Base-by-base conservation (phyloP, 2,113 vertebrate genomes). In the Trematocara unimaculatum region DNA sequence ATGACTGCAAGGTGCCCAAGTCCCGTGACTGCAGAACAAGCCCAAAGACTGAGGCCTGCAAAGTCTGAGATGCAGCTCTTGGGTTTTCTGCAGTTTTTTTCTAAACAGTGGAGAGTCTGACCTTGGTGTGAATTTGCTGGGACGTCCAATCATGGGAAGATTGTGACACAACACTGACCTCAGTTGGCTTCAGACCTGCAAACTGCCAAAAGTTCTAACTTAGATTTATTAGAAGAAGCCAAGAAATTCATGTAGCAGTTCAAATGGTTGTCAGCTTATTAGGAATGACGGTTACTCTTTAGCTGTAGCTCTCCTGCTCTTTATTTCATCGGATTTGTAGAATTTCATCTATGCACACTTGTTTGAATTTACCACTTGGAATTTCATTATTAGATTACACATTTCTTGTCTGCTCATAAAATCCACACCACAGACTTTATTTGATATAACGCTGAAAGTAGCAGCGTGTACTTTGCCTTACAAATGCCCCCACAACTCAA, bases 341-440 rank as follows among this genome's bases (percentile, higher is more conserved):
- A 67, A 82, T 90, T 91, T 90, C 51, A 88, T 86, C 87, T 67
- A 91, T 86, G 40, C 83, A 60, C 23, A 77, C 70, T 85, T 64
- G 51, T 91, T 72, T 58, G 87, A 85, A 85, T 84, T 31, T 12
- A 87, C 8, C 8, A 17, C 40, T 72, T 47, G 42, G 70, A 49
- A 77, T 74, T 74, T 74, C 20, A 49, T 29, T 74, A 47, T 79
- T 82, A 56, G 17, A 64, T 35, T 82, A 88, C 80, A 79, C 83
- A 87, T 62, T 85, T 67, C 38, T 60, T 17, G 18, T 20, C 45
- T 70, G 42, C 55, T 51, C 47, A 84, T 55, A 54, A 45, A 42
- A 56, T 79, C 42, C 42, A 1, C 64, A 56, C 35, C 49, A 60
- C 49, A 49, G 51, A 82, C 51, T 72, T 58, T 72, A 64, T 82